Evolutionary conservation across 1,140 invertebrate species (phyloP), one percentile per base, ranked within the genome.

Genomic region (Drosophila melanica): DNA sequence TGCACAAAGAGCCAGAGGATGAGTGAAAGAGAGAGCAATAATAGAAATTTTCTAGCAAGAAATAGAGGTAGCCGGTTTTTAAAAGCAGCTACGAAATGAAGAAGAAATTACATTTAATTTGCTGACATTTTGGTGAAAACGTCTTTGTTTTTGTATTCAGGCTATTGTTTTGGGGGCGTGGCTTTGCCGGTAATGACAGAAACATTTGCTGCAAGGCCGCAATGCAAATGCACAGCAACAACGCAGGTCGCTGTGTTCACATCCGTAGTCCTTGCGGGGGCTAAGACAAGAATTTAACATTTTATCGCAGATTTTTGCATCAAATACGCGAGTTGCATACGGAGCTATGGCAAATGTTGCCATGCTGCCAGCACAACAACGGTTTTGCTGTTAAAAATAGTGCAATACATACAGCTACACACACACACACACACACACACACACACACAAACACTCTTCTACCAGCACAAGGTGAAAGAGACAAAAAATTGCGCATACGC

Each of bases 21-120:
- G 42, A 16, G n/a, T 11, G 14, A 27, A 23, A 11, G 20, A 8
- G 16, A 9, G 11, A 12, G 30, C 42, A 1, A 11, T 1, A 30
- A 0, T 23, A 50, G 4, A 20, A 10, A 45, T 11, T 44, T 16
- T 20, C 16, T 39, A 77, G 51, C 45, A 23, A 51, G 58, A 18
- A 4, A 4, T 20, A 44, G 65, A 51, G 62, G 72, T 62, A 73
- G 68, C 75, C 68, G 79, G 67, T 73, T 75, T 79, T 76, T 50
- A 78, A 79, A 75, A 78, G 67, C 68, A 60, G 39, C 44, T 50
- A 45, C 60, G 51, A 87, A 86, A 82, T 79, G 71, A 79, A 87
- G 20, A 86, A 87, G 73, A 79, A 86, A 87, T 86, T 82, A 72
- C 82, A 82, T 86, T 87, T 85, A 86, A 87, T 86, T 87, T 86